These are phyloP conservation scores for Marmota flaviventris DNA, from an alignment of 2,113 vertebrate genomes.

Conservation along the genomic window DNA sequence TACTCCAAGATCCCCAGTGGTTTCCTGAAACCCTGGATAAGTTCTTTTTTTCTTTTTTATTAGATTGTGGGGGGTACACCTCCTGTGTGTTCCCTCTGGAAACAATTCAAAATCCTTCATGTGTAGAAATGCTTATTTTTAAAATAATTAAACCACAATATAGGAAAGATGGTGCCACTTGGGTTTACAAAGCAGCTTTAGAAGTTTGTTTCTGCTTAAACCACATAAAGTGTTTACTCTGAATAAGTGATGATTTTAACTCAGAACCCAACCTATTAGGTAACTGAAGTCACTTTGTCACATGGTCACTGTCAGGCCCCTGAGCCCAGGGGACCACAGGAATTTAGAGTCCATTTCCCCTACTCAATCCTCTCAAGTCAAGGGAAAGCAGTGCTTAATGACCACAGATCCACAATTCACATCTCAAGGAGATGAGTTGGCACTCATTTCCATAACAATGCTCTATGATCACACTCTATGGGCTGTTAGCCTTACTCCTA, in stretches of 20 bases:
- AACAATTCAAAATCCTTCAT: background rate
- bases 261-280: background rate
- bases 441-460: conserved; percentile 73
- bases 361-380: background rate
- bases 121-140: background rate
- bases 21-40: background rate
- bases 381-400: conserved; percentile 48
- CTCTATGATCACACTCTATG: conserved; percentile 72
- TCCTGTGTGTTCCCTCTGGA: background rate
- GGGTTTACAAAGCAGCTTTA: background rate
- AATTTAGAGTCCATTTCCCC: background rate
- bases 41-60: no score
- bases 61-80: no score
- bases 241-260: background rate
- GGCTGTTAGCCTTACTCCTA: conserved; percentile 63
- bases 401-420: conserved; percentile 54
- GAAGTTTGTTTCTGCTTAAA: no score
- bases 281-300: background rate
- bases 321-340: background rate
- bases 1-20: background rate
- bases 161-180: no score
- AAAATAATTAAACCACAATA: background rate
- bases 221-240: background rate
- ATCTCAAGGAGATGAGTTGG: conserved; percentile 78
- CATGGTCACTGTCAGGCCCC: background rate